phyloP scores from a whole-genome alignment of 2,888 invertebrate genomes.

The Tachina fera region DNA sequence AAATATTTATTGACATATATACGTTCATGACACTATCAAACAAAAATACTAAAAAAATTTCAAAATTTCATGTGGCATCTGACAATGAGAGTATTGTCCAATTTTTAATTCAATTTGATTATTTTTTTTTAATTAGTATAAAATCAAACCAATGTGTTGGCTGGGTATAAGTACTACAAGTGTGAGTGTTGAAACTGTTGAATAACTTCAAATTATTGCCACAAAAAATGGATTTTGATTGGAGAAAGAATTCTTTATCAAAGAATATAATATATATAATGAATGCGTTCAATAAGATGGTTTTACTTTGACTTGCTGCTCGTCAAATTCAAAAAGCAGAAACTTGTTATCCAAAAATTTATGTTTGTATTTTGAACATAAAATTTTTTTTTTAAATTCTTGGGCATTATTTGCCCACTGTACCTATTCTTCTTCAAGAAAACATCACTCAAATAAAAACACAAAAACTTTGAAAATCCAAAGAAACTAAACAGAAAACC shows the following conservation, averaged over 20 bases:
- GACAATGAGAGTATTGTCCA: too few relatives aligned
- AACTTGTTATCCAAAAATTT: too few relatives aligned
- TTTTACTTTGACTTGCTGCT: too few relatives aligned
- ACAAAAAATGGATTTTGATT: conserved; percentile 29
- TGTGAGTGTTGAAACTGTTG: conserved; percentile 45
- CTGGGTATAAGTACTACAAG: not conserved
- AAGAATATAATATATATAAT: conserved; percentile 53
- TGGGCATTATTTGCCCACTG: not conserved
- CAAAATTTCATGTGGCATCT: too few relatives aligned
- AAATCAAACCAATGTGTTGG: not conserved
- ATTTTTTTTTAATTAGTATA: not conserved
- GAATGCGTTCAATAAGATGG: conserved; percentile 12
- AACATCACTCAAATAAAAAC: not conserved
- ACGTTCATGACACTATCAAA: too few relatives aligned
- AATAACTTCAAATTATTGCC: conserved; percentile 51
- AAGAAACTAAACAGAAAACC: conserved; percentile 73
- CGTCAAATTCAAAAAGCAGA: too few relatives aligned
- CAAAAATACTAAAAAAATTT: too few relatives aligned
- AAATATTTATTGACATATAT: too few relatives aligned
- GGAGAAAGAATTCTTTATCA: conserved; percentile 43
- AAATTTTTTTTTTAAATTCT: too few relatives aligned
- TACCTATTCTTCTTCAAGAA: not conserved
- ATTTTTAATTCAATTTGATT: not conserved
- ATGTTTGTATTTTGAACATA: too few relatives aligned
- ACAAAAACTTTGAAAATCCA: conserved; percentile 48